Conservation (phyloP, 2,113 vertebrate genomes). For the Vimba vimba region DNA sequence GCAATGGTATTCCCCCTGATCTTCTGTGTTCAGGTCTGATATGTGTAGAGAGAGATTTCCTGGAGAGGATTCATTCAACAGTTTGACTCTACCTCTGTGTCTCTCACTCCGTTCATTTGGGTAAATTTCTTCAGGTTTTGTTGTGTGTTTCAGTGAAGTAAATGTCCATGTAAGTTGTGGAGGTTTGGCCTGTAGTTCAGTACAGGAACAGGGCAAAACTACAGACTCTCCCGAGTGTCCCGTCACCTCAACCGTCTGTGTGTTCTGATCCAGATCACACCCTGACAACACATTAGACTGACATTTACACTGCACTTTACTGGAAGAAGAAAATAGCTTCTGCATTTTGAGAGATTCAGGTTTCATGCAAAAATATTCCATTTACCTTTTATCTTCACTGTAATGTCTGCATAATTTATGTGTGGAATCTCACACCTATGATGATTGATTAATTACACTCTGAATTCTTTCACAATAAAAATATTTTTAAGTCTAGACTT, state of each 20-base stretch:
- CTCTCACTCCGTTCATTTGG: background rate
- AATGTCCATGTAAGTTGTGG: background rate
- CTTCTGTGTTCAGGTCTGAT: background rate
- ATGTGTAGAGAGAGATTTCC: constrained; percentile 19
- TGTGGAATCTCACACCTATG: constrained; percentile 2
- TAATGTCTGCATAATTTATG: background rate
- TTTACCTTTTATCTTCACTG: background rate
- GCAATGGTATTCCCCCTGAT: background rate
- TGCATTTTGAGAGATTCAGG: background rate
- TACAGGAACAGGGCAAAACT: background rate
- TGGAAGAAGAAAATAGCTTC: background rate
- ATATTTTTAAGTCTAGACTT: background rate
- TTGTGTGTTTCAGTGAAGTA: background rate
- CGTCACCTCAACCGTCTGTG: background rate
- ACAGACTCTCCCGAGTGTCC: constrained; percentile 8
- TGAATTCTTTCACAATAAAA: background rate
- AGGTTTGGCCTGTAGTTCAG: background rate
- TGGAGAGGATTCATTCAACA: background rate
- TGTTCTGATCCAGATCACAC: background rate
- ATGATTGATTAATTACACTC: background rate
- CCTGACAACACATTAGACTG: background rate
- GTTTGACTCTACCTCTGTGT: background rate
- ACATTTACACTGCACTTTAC: background rate
- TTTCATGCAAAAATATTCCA: background rate
- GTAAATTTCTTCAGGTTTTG: background rate